Evolutionary conservation across 2,888 invertebrate genomes (phyloP).

Genomic region (Oscheius sp.): DNA sequence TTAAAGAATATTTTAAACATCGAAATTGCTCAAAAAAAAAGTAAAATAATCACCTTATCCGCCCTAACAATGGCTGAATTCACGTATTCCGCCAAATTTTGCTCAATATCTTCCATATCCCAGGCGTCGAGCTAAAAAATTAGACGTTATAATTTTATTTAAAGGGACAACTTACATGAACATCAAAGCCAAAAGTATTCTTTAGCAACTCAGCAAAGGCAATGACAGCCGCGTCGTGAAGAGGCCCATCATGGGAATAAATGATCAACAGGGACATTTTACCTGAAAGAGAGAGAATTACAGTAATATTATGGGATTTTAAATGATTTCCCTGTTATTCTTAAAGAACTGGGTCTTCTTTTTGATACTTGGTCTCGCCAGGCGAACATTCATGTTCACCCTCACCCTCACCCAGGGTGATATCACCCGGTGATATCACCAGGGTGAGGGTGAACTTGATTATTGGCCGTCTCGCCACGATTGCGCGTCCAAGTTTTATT

Average conservation of each 20-base stretch:
- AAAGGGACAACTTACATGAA: slow-evolving; percentile 50
- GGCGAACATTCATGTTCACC: too few species aligned
- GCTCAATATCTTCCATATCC: slow-evolving; percentile 68
- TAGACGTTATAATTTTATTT: background rate
- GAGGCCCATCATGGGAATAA: slow-evolving; percentile 69
- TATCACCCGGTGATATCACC: too few species aligned
- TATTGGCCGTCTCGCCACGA: too few species aligned
- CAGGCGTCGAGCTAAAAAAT: slow-evolving; percentile 66
- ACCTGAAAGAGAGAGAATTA: slow-evolving; percentile 7
- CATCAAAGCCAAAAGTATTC: slow-evolving; percentile 64
- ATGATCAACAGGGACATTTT: slow-evolving; percentile 64
- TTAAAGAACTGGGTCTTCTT: too few species aligned
- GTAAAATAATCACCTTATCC: slow-evolving; percentile 53
- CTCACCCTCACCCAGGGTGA: too few species aligned
- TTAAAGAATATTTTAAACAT: too few species aligned
- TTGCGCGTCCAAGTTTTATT: too few species aligned
- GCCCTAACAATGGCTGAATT: slow-evolving; percentile 66
- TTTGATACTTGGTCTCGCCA: background rate
- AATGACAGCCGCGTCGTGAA: slow-evolving; percentile 68
- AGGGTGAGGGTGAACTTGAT: too few species aligned
- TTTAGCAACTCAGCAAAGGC: slow-evolving; percentile 68
- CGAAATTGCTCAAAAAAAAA: background rate
- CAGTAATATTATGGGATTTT: too few species aligned
- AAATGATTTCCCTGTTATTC: too few species aligned
- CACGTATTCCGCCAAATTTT: slow-evolving; percentile 69